Percentiles rank a stretch among this genome's conserved stretches.
These are phyloP conservation scores for Brotula barbata DNA, from an alignment of 2,797 vertebrate species.

Conservation along the genomic window DNA sequence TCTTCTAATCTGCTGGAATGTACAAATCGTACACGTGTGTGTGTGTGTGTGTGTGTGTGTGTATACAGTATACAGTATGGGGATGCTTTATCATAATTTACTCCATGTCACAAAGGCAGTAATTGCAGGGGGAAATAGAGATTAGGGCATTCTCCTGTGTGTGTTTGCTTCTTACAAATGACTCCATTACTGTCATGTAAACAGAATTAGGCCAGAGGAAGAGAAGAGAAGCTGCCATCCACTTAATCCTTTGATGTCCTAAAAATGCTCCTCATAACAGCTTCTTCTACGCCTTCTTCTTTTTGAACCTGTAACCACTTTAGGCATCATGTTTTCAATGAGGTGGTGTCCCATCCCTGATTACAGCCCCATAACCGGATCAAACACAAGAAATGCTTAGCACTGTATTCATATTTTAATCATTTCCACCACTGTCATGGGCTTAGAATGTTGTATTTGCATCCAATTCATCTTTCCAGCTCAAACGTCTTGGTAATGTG, in stretches of 20 bases:
- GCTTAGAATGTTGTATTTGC: background rate
- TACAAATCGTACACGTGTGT: background rate
- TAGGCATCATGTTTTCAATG: background rate
- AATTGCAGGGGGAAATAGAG: background rate
- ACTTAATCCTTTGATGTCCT: constrained; percentile 2
- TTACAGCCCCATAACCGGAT: background rate
- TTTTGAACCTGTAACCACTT: too few species aligned
- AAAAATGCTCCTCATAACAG: constrained; percentile 2
- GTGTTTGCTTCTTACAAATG: constrained; percentile 16
- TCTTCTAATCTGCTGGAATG: constrained; percentile 36
- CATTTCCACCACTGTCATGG: background rate
- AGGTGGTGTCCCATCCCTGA: background rate
- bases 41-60: background rate
- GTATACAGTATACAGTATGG: too few species aligned
- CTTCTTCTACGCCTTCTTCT: background rate
- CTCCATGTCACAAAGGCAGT: constrained; percentile 14
- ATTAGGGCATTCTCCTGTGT: constrained; percentile 2
- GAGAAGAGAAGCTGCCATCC: background rate
- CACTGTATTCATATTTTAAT: constrained; percentile 9
- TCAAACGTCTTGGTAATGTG: too few species aligned
- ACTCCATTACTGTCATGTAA: constrained; percentile 2
- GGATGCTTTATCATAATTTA: too few species aligned
- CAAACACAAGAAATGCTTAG: constrained; percentile 16
- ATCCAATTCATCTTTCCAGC: too few species aligned
- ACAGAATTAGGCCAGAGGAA: background rate